Base-by-base conservation (phyloP, 1,140 invertebrate genomes). In the Lamellibrachia luymesi region DNA sequence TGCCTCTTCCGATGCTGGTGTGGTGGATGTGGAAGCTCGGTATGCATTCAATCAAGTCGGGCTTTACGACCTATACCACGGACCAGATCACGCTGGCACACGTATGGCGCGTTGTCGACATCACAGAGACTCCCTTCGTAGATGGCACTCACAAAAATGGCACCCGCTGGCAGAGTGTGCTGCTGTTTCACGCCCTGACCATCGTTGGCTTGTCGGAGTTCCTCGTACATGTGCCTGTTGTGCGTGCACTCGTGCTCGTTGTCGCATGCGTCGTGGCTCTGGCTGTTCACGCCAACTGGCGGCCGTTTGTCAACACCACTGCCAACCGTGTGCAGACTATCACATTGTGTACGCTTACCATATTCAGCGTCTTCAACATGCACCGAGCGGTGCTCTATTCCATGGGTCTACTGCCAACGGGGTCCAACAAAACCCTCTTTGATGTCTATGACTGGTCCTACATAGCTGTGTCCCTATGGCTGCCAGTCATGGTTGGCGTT, bases 321-420 rank as follows among this genome's bases (percentile, higher is more conserved):
- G 50, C 50, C 4, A 91, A 91, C 25, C 50, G 90, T 25, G 50
- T 22, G 8, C 17, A 91, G 90, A 51, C 90, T 17, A n/a, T 49
- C 50, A n/a, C 27, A 4, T 25, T 91, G 38, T 49, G 90, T 25
- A 51, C 17, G 90, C 90, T 91, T 2, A 27, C 17, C 2, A n/a
- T 91, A 2, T 51, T 91, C 38, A 51, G 49, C 90, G 90, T 91
- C 17, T 51, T 91, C 90, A 51, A 25, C 90, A 91, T 91, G 90
- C 38, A 51, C 50, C 5, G 22, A 13, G 38, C 90, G 8, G 38
- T 91, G 10, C 49, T 51, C 90, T 91, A 91, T 25, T 50, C 50
- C 10, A 91, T 91, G 90, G 90, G 90, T 22, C 38, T 51, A n/a
- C 8, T 50, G 90, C 90, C 50, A 4, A 50, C 38, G 17, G 49